Evolutionary conservation across 2,888 invertebrate species (phyloP).

Genomic region (Polymixis flavicincta): DNA sequence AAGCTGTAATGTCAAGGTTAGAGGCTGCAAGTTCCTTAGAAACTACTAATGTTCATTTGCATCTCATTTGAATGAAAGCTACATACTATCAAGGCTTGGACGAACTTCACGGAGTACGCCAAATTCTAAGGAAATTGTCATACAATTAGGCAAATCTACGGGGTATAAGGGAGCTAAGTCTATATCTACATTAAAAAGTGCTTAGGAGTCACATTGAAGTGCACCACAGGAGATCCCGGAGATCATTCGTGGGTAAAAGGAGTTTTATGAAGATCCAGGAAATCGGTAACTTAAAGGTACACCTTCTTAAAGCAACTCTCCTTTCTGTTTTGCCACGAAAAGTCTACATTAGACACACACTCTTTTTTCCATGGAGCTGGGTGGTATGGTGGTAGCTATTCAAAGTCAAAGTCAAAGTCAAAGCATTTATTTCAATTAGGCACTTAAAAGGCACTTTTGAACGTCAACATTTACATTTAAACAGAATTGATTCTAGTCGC

Average conservation of each 20-base stretch:
- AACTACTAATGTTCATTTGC: slow-evolving; percentile 12
- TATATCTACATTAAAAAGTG: neutral
- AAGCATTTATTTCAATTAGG: no score
- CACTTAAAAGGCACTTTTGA: no score
- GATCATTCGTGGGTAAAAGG: neutral
- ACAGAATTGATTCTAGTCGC: no score
- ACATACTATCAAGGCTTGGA: slow-evolving; percentile 2
- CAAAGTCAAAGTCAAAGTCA: no score
- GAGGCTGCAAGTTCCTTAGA: slow-evolving; percentile 12
- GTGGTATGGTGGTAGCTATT: no score
- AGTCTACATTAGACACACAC: neutral
- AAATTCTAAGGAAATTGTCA: neutral
- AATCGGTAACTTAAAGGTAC: neutral
- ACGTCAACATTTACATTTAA: no score
- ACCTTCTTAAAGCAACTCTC: neutral
- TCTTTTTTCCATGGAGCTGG: no score
- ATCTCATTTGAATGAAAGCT: slow-evolving; percentile 41
- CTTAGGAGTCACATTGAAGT: no score
- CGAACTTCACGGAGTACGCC: neutral
- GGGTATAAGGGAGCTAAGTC: neutral
- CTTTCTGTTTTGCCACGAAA: no score
- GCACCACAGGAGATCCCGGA: neutral
- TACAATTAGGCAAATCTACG: neutral
- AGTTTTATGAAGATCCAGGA: neutral
- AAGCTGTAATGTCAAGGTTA: slow-evolving; percentile 41